phyloP scores from a whole-genome alignment of 1,140 invertebrate genomes.

The Hypothenemus hampei region DNA sequence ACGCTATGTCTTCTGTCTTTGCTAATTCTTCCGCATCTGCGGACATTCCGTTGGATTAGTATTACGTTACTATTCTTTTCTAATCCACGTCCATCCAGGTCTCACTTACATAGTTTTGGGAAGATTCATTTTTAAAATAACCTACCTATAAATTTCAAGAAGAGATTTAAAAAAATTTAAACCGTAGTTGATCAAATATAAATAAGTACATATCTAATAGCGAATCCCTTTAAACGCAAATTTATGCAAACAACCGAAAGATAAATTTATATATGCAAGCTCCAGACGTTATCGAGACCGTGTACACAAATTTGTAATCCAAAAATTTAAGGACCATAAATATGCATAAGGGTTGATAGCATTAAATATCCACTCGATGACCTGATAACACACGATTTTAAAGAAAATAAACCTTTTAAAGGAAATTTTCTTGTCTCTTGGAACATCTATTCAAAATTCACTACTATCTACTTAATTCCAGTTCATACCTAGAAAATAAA shows the following conservation, averaged over 20 bases:
- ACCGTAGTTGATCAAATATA: neutral
- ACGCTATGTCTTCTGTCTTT: neutral
- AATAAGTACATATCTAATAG: neutral
- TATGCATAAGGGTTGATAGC: neutral
- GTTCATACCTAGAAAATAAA: no score
- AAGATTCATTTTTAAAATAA: neutral
- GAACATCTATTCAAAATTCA: no score
- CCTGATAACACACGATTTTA: no score
- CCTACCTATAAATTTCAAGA: neutral
- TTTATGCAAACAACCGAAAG: conserved; percentile 1
- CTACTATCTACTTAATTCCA: no score
- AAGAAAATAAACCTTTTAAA: no score
- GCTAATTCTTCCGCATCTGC: conserved; percentile 5
- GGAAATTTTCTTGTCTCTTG: no score
- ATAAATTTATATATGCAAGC: conserved; percentile 7
- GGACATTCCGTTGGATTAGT: neutral
- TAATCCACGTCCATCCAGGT: neutral
- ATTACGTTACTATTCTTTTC: neutral
- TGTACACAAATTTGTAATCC: neutral
- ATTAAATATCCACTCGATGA: neutral
- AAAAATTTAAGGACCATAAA: neutral
- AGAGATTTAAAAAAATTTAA: neutral
- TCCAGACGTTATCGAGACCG: neutral
- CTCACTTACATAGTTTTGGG: neutral
- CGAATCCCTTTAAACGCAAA: neutral